Base-by-base conservation (phyloP, 2,113 vertebrate genomes). In the Microcebus tavaratra region DNA sequence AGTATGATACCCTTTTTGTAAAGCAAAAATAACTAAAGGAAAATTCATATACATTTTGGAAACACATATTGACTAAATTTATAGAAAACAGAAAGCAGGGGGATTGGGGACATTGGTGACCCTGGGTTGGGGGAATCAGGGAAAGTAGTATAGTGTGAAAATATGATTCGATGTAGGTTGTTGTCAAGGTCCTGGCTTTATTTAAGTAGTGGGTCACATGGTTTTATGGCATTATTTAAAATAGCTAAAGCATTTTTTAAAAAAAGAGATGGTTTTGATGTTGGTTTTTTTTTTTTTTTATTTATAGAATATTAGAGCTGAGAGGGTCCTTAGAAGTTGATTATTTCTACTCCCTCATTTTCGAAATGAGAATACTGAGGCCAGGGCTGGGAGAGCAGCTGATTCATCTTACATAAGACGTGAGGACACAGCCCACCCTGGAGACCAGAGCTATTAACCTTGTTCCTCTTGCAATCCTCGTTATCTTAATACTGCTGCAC, bases 151-250 rank as follows among this genome's bases (percentile, higher is more conserved):
- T 4, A 36, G 31, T 39, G 23, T 55, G n/a, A 48, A 93, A 63
- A 57, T 29, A 31, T 2, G 6, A 18, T 81, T 27, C 39, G 73
- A 85, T 50, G 50, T 11, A 57, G 61, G 5, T 82, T 63, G 31
- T 45, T 31, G 13, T 31, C 23, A 73, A 78, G 27, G 29, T 21
- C 4, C 50, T 59, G n/a, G 45, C 12, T 81, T 89, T 90, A 48
- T 45, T 57, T 59, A 39, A n/a, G 36, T 12, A 18, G 36, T 31
- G 20, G 14, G 78, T 84, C 68, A 39, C 4, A 15, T 34, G 63
- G 14, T 6, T 75, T 90, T 65, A 18, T 65, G 48, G 15, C 5
- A 42, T 90, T 75, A 57, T 80, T 72, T 68, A 94, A 91, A 94
- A 84, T 57, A 91, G n/a, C 5, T 57, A 80, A 70, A 85, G 53